A percentile compares a stretch with the other conserved stretches of the same genome.
These are phyloP conservation scores for Microtus richardsoni DNA, from an alignment of 2,113 vertebrate species.

Conservation along the genomic window DNA sequence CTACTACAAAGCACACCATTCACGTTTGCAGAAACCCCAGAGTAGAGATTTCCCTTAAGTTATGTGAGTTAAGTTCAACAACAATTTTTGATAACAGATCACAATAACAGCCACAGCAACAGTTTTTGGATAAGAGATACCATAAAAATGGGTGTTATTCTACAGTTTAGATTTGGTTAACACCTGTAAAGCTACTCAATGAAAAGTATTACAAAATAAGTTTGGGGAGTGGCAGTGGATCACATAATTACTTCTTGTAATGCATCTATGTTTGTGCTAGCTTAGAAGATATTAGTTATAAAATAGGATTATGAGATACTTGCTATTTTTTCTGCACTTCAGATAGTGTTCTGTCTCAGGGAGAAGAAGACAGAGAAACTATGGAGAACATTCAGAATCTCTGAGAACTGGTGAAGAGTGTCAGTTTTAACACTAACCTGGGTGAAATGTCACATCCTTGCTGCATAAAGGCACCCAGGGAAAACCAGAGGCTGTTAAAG, in stretches of 20 bases:
- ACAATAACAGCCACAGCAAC: background rate
- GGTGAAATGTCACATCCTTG: conserved; percentile 99
- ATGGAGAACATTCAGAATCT: background rate
- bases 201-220: background rate
- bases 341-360: background rate
- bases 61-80: conserved; percentile 25
- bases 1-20: background rate
- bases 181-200: background rate
- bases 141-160: background rate
- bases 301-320: conserved; percentile 1
- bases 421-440: conserved; percentile 90
- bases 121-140: conserved; percentile 18
- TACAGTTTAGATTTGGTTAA: conserved; percentile 31
- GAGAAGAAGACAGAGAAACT: background rate
- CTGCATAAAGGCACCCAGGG: conserved; percentile 99
- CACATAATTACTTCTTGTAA: background rate
- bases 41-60: background rate
- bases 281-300: background rate
- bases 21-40: background rate
- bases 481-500: conserved; percentile 99
- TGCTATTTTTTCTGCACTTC: background rate
- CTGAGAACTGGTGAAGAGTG: conserved; percentile 13
- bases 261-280: background rate
- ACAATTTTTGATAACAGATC: background rate
- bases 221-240: background rate